Evolutionary conservation across 1,140 invertebrate species (phyloP).

Genomic region (Drosophila baimaii): DNA sequence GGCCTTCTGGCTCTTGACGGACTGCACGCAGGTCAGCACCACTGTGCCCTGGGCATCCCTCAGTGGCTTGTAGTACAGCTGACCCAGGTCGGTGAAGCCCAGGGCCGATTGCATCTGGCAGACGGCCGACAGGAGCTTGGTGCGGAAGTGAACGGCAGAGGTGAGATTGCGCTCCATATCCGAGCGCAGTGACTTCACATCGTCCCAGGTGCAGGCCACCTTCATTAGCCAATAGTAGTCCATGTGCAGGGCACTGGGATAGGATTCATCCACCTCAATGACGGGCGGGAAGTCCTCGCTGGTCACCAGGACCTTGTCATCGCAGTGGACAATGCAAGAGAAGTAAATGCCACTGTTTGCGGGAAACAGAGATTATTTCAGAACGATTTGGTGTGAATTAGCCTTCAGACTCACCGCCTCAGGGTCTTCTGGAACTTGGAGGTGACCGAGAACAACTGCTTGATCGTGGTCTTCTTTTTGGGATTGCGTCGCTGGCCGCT

Average conservation of each 20-base stretch:
- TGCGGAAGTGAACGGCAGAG: slow-evolving; percentile 95
- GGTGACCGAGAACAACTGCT: slow-evolving; percentile 96
- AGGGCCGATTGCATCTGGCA: slow-evolving; percentile 96
- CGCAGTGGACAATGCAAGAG: slow-evolving; percentile 95
- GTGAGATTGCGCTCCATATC: slow-evolving; percentile 97
- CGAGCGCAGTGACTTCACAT: slow-evolving; percentile 93
- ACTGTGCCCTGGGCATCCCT: slow-evolving; percentile 94
- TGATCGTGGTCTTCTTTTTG: slow-evolving; percentile 95
- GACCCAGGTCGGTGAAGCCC: slow-evolving; percentile 93
- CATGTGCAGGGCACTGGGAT: slow-evolving; percentile 94
- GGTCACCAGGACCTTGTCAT: slow-evolving; percentile 97
- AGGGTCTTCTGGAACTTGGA: slow-evolving; percentile 98
- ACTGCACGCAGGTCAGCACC: slow-evolving; percentile 94
- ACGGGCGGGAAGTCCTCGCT: slow-evolving; percentile 98
- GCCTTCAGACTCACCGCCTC: slow-evolving; percentile 86
- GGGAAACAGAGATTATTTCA: neutral
- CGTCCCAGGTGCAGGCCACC: slow-evolving; percentile 97
- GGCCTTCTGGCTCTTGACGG: slow-evolving; percentile 92
- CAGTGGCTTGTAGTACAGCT: slow-evolving; percentile 95
- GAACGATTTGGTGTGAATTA: neutral
- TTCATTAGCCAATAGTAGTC: slow-evolving; percentile 99
- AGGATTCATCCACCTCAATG: slow-evolving; percentile 98
- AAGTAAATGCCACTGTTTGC: slow-evolving; percentile 92
- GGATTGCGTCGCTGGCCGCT: slow-evolving; percentile 88
- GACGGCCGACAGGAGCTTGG: slow-evolving; percentile 95